These are phyloP conservation scores for Oscheius onirici DNA, from an alignment of 2,888 invertebrate genomes.

Conservation along the genomic window DNA sequence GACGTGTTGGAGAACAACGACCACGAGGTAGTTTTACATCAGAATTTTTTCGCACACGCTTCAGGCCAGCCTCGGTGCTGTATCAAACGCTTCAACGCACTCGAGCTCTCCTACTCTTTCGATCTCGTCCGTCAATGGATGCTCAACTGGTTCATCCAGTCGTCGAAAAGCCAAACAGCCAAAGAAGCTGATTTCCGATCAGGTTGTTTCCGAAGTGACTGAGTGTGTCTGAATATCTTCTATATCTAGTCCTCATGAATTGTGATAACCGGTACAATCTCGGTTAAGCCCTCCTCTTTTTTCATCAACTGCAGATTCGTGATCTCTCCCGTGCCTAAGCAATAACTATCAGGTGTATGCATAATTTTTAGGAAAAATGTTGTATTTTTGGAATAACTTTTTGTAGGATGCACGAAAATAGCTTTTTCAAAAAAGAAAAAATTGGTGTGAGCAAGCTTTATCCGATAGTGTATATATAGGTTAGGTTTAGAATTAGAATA, in stretches of 20 bases:
- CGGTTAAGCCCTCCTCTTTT: slow-evolving; percentile 11
- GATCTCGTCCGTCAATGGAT: slow-evolving; percentile 7
- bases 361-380: no score
- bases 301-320: slow-evolving; percentile 16
- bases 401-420: no score
- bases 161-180: slow-evolving; percentile 33
- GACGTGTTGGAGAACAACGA: slow-evolving; percentile 28
- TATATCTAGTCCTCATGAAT: neutral
- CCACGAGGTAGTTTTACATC: slow-evolving; percentile 13
- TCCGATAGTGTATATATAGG: no score
- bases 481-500: no score
- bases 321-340: slow-evolving; percentile 35
- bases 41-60: neutral
- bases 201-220: slow-evolving; percentile 15
- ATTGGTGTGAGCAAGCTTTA: no score
- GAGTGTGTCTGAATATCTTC: neutral
- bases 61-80: slow-evolving; percentile 32
- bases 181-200: slow-evolving; percentile 30
- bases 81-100: slow-evolving; percentile 27
- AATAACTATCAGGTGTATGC: no score
- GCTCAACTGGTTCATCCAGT: slow-evolving; percentile 16
- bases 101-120: slow-evolving; percentile 33
- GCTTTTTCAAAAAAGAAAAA: no score
- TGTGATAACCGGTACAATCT: slow-evolving; percentile 19
- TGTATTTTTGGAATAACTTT: no score